Percentiles rank a stretch among this genome's conserved stretches.
Evolutionary conservation across 2,888 invertebrate species (phyloP).

Genomic region (Polyommatus icarus): DNA sequence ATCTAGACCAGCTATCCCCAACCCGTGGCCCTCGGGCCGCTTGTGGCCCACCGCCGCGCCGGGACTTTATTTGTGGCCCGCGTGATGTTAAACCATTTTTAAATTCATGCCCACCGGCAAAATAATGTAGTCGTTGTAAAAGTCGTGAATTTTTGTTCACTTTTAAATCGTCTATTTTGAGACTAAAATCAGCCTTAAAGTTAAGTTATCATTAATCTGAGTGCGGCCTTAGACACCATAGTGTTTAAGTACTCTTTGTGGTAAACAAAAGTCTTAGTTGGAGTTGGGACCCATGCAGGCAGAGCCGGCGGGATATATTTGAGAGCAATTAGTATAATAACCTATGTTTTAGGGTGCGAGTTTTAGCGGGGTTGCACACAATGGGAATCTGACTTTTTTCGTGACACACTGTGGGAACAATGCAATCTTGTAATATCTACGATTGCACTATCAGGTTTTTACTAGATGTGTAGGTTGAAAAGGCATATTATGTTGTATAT

Average conservation of each 20-base stretch:
- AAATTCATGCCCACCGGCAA: no score
- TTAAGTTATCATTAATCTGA: background rate
- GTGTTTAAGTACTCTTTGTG: background rate
- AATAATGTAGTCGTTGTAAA: no score
- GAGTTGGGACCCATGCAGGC: conserved; percentile 2
- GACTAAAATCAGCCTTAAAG: no score
- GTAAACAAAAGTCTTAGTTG: background rate
- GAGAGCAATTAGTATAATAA: conserved; percentile 14
- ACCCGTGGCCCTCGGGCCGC: no score
- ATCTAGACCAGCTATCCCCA: no score
- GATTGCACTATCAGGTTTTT: background rate
- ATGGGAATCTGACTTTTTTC: background rate
- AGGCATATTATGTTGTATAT: no score
- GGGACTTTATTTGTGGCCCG: no score
- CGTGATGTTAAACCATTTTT: no score
- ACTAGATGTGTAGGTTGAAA: no score
- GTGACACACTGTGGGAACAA: conserved; percentile 10
- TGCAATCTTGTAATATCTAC: background rate
- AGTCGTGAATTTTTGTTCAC: no score
- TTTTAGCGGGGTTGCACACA: background rate
- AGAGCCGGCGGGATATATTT: conserved; percentile 1
- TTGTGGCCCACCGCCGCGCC: no score
- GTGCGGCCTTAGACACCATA: background rate
- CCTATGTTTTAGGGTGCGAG: conserved; percentile 2
- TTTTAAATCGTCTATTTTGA: no score